Base-by-base conservation (phyloP, 2,888 invertebrate species). In the Craniophora ligustri region DNA sequence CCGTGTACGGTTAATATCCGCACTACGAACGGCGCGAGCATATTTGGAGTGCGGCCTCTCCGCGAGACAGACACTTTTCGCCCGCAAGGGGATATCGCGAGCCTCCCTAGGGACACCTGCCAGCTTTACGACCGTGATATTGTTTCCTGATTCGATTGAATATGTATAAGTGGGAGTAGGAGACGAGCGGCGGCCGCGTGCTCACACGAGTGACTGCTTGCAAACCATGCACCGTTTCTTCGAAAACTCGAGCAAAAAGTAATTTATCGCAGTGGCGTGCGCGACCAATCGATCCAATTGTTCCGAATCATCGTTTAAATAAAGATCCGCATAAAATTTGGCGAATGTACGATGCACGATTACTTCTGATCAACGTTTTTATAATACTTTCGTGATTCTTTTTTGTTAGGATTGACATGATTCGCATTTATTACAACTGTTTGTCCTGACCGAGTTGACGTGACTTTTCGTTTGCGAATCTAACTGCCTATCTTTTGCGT, bases 181-280 rank as follows among this genome's bases (percentile, higher is more conserved):
- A 75, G 81, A 68, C 84, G 84, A 77, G 77, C 81, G 78, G 66
- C 71, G 68, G 64, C 71, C 72, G 72, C 78, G 75, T 75, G 61
- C 75, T 71, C 75, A 67, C 78, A 73, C 79, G 82, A 83, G 76
- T 80, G 86, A 87, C 89, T 87, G 85, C 76, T 80, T 75, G 76
- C 80, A 79, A 81, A 82, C 79, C 76, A 72, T 82, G 80, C 87
- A 85, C 85, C 84, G 79, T 66, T 63, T 84, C 82, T 81, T 81
- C 61, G 72, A 59, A 81, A 79, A 82, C 77, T 81, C 79, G 78
- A 86, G 82, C 86, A 90, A 91, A 92, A 92, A 92, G 89, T 91
- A 88, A 90, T 88, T 89, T 88, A 91, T 91, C 81, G 88, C 69
- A 74, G 81, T 91, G 65, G 91, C 92, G 92, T 92, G 92, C 81